Evolutionary conservation across 1,140 invertebrate genomes (phyloP), one percentile per base, ranked within the genome.

Genomic region (Riptortus pedestris): DNA sequence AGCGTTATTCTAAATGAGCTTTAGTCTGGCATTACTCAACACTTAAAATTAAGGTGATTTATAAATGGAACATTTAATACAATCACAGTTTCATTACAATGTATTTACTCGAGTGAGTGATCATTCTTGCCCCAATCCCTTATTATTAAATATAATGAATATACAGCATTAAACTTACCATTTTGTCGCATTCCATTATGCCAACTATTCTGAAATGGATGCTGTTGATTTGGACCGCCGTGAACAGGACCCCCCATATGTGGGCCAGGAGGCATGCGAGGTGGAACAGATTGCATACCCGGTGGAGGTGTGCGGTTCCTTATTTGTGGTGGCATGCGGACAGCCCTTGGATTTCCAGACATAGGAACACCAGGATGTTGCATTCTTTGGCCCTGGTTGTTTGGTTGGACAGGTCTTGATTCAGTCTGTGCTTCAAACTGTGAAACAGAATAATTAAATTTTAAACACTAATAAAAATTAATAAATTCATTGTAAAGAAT

Each of bases 361-460:
- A 31, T 28, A 7, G 60, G 64, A 48, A 22, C 43, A 16, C 66
- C 66, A 31, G 67, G 60, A 45, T 67, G 68, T 33, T 59, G 68
- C 31, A 64, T 45, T 31, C 66, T 65, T 38, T 70, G 70, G 47
- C 67, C 68, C 59, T 66, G 67, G 45, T 67, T 65, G 48, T 65
- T 64, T 48, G 73, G 73, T 22, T 71, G 85, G 64, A 85, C 81
- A 29, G 89, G 87, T 64, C 90, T 80, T 18, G 89, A 92, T 77
- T 93, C 93, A 61, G 89, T 91, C 75, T 93, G 88, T 72, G 90
- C 88, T 74, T 93, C 91, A 80, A 93, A 91, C 79, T 90, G 79
- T 68, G 69, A 72, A 70, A 18, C 69, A 58, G 69, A 51, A 38
- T 18, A 18, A 43, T 26, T 26, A 66, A 57, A 58, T 0, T 31